Evolutionary conservation across 2,888 invertebrate species (phyloP).

Genomic region (Agonopterix subpropinquella): DNA sequence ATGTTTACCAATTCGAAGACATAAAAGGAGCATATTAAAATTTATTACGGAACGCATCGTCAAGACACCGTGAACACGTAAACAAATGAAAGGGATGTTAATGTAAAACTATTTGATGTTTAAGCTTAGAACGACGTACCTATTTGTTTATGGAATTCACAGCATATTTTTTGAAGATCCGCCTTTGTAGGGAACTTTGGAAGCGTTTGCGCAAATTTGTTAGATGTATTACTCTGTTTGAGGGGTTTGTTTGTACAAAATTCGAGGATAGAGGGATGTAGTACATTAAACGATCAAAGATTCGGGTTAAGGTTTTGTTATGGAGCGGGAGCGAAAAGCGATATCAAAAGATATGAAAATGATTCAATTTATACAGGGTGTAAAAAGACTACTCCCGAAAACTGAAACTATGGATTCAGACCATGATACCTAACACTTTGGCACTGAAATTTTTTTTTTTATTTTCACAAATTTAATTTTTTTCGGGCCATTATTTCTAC

Average conservation of each 20-base stretch:
- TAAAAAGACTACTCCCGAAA: too few relatives aligned
- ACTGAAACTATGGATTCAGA: too few relatives aligned
- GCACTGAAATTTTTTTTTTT: too few relatives aligned
- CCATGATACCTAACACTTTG: too few relatives aligned
- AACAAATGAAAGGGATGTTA: constrained; percentile 48
- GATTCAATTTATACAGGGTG: too few relatives aligned
- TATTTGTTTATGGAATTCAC: constrained; percentile 47
- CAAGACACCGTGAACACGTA: constrained; percentile 14
- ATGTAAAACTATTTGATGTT: constrained; percentile 64
- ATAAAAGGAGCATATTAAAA: constrained; percentile 53
- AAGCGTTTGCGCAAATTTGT: constrained; percentile 46
- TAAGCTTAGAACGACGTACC: constrained; percentile 26
- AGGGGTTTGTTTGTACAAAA: constrained; percentile 19
- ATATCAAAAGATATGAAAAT: too few relatives aligned
- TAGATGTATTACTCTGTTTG: constrained; percentile 39
- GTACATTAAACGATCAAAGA: constrained; percentile 21
- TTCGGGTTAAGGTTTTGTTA: constrained; percentile 6
- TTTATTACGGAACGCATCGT: constrained; percentile 43
- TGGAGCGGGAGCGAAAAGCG: background rate
- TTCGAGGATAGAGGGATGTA: constrained; percentile 27
- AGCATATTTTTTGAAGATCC: constrained; percentile 31
- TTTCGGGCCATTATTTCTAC: too few relatives aligned
- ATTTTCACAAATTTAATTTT: too few relatives aligned
- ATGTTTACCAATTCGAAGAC: constrained; percentile 23
- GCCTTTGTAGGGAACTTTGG: constrained; percentile 21